phyloP scores from a whole-genome alignment of 2,797 vertebrate species.

The Luscinia luscinia region DNA sequence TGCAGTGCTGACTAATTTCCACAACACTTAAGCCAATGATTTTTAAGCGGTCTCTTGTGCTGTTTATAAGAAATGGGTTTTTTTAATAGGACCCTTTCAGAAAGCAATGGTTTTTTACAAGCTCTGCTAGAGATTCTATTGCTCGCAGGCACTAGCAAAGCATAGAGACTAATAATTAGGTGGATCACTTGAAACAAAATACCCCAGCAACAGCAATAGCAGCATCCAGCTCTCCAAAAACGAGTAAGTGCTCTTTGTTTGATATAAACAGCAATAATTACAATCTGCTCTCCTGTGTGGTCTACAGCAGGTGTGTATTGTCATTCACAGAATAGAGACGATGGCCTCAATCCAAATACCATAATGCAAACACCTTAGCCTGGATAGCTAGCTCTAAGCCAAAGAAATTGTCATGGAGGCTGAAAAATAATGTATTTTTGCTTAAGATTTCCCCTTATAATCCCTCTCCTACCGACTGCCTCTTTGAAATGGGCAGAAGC shows the following conservation, averaged over 20 bases:
- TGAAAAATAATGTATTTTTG: conserved; percentile 8
- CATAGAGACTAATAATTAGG: background rate
- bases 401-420: background rate
- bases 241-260: background rate
- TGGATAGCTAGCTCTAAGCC: background rate
- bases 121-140: background rate
- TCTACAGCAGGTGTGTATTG: background rate
- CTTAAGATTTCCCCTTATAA: background rate
- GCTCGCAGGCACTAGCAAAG: background rate
- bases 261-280: conserved; percentile 9
- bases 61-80: background rate
- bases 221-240: background rate
- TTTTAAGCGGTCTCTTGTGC: background rate
- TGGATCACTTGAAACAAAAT: background rate
- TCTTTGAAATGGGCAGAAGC: background rate
- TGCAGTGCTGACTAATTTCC: background rate
- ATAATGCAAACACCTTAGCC: conserved; percentile 3
- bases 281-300: background rate
- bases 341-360: background rate
- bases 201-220: background rate
- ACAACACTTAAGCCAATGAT: background rate
- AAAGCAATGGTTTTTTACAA: background rate
- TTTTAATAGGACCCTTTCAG: background rate
- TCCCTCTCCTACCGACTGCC: background rate
- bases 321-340: background rate